Evolutionary conservation across 1,140 invertebrate species (phyloP).

Genomic region (Bactericera cockerelli): DNA sequence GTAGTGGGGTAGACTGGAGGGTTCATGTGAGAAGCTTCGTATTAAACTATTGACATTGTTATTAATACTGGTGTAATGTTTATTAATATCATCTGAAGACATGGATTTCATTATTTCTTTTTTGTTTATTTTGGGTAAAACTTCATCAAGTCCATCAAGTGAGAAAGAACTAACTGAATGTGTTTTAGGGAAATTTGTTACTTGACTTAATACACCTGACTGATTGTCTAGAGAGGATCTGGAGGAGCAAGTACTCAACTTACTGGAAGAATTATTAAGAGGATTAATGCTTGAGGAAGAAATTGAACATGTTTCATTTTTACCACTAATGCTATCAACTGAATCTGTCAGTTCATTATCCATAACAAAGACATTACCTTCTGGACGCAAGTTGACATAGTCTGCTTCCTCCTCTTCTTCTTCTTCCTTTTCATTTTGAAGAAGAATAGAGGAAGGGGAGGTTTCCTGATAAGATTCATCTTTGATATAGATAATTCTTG

Average conservation of each 20-base stretch:
- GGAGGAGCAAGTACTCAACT: not conserved
- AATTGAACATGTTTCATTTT: not conserved
- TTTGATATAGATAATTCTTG: not conserved
- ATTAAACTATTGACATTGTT: not conserved
- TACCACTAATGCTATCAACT: not conserved
- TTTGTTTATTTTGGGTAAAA: not conserved
- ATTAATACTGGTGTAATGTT: not conserved
- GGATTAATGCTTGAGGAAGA: not conserved
- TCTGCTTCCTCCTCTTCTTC: constrained; percentile 10
- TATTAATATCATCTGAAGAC: not conserved
- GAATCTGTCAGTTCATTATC: not conserved
- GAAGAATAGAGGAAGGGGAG: not conserved
- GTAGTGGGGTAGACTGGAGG: not conserved
- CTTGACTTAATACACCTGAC: not conserved
- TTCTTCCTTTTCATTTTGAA: constrained; percentile 9
- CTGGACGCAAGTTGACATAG: constrained; percentile 17
- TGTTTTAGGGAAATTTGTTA: not conserved
- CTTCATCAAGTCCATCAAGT: not conserved
- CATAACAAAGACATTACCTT: constrained; percentile 14
- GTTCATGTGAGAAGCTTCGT: not conserved
- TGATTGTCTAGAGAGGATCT: not conserved
- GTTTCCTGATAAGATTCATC: constrained; percentile 6
- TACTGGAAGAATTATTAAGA: not conserved
- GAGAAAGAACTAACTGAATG: not conserved
- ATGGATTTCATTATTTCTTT: not conserved